Base-by-base conservation (phyloP, 2,797 vertebrate species). In the Cynodonichthys magdalenae region DNA sequence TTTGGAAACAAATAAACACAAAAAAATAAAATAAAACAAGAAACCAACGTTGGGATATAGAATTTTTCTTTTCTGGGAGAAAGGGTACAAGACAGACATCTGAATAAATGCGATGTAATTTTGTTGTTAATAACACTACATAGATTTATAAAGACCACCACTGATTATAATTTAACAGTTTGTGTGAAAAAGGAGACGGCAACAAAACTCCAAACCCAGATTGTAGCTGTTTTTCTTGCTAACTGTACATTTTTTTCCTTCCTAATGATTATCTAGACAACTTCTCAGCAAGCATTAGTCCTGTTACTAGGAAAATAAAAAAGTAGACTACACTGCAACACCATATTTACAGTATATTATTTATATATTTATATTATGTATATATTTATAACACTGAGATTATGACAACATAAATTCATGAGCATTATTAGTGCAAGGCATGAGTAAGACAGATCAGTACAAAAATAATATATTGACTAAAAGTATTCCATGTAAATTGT, bases 261-360 rank as follows among this genome's bases (percentile, higher is more conserved):
- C 41, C 65, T 90, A n/a, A 92, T 95, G 91, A 89, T 92, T 90
- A 89, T 95, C 94, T 93, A 95, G 94, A 94, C 92, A 93, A 92
- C 89, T 94, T 93, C 87, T 87, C 94, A 95, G 95, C 91, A 93
- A 93, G 91, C 92, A 95, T 96, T 96, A 96, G 95, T 95, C 95
- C 92, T 93, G 93, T 93, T 93, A 95, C 94, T 94, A 47, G 44
- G 93, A 90, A 94, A 95, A 95, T 95, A 94, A 95, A 92, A 93
- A 94, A 87, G 92, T 93, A 95, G 92, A 95, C 94, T 95, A 96
- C 93, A 96, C 94, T 93, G 95, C 94, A 95, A 96, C 95, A 96
- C 94, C 92, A 92, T 98, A 98, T 98, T 95, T 98, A 98, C 96
- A 98, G 95, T 95, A 95, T 95, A 96, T 95, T 91, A 92, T 94